Base-by-base conservation (phyloP, 2,113 vertebrate genomes). In the Polypterus senegalus region DNA sequence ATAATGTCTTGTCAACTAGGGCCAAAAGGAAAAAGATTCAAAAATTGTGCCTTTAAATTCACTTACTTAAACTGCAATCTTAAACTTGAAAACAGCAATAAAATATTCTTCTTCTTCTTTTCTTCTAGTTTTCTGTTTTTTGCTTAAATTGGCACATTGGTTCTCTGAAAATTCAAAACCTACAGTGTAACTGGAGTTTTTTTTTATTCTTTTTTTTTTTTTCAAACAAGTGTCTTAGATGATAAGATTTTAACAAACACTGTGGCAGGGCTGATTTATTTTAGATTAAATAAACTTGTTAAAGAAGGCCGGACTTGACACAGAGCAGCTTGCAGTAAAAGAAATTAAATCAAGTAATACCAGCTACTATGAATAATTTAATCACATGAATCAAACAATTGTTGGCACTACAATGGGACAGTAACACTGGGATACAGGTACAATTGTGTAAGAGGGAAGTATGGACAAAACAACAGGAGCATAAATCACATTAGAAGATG, bases 351-450 rank as follows among this genome's bases (percentile, higher is more conserved):
- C 59, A 65, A 49, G 54, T 60, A 27, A 56, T 55, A 54, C 60
- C 9, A 49, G 54, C 47, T 56, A 65, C 53, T 55, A 55, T 60
- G 11, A 53, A 52, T 61, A 65, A 61, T 65, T 65, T 65, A 55
- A 65, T 61, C 47, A 55, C 54, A 49, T 56, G 45, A 65, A 57
- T 65, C 61, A 62, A 51, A 52, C 43, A 59, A 46, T 54, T 60
- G 51, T 54, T 65, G 58, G 58, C 57, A 60, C 49, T 47, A 59
- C 57, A 46, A 54, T 48, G 51, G n/a, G 27, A 48, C 45, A 48
- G 46, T 59, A 60, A 5, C 43, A 45, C 56, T 43, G 60, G 51
- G 9, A 47, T 46, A 10, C 56, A 44, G 47, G 54, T 8, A 48
- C 46, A 27, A 43, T 48, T 10, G 62, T 49, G 61, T 9, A 9